Evolutionary conservation across 2,113 vertebrate species (phyloP).

Genomic region (Tenebrosternarchus preto): DNA sequence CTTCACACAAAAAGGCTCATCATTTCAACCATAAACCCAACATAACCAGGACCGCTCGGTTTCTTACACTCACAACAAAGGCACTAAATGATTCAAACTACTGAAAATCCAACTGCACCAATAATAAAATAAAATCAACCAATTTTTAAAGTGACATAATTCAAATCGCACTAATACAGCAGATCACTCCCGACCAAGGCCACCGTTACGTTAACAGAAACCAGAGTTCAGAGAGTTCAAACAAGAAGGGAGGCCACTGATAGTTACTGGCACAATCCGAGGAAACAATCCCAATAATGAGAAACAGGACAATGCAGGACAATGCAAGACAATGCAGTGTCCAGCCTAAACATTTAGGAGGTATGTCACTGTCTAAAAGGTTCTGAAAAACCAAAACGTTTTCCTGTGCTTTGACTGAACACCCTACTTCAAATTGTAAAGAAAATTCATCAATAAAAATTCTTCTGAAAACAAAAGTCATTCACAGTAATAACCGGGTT

Average conservation of each 20-base stretch:
- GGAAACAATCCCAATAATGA: neutral
- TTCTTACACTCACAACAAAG: neutral
- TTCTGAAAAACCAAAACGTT: neutral
- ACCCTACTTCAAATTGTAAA: neutral
- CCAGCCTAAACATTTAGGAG: neutral
- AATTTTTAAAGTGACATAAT: slow-evolving; percentile 22
- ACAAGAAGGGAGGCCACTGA: neutral
- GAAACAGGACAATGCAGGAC: neutral
- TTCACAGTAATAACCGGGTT: slow-evolving; percentile 40
- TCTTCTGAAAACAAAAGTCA: slow-evolving; percentile 12
- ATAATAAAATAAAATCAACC: neutral
- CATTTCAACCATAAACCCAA: neutral
- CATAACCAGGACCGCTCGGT: neutral
- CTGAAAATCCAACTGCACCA: neutral
- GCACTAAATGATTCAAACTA: neutral
- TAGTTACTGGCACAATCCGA: slow-evolving; percentile 20
- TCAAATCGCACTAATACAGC: slow-evolving; percentile 12
- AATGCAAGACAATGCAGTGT: neutral
- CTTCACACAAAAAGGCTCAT: neutral
- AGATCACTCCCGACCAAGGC: slow-evolving; percentile 8
- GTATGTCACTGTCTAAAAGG: neutral
- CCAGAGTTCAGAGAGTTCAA: neutral
- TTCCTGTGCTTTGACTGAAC: neutral
- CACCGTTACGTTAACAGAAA: neutral
- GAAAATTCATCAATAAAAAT: neutral